Evolutionary conservation across 1,140 invertebrate genomes (phyloP).

Genomic region (Magallana angulata): DNA sequence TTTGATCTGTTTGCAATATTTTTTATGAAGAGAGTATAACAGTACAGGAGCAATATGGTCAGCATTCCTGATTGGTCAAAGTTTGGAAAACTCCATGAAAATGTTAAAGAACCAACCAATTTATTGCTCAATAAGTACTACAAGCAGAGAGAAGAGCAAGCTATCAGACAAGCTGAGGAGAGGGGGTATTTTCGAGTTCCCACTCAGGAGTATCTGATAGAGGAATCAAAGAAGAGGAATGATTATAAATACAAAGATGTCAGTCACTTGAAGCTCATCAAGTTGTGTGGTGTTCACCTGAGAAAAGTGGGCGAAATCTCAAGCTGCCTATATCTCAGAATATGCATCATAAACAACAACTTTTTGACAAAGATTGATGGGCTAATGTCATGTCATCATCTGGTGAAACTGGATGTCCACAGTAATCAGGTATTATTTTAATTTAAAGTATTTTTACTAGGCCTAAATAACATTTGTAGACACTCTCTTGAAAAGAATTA

Average conservation of each 20-base stretch:
- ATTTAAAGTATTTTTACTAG: too few relatives aligned
- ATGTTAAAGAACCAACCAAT: constrained; percentile 58
- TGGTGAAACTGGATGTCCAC: constrained; percentile 77
- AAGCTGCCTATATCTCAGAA: constrained; percentile 70
- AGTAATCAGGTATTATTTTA: constrained; percentile 74
- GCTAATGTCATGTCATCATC: constrained; percentile 70
- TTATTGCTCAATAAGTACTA: constrained; percentile 70
- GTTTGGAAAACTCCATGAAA: constrained; percentile 65
- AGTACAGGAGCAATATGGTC: constrained; percentile 67
- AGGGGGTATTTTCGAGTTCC: constrained; percentile 72
- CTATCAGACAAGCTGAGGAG: constrained; percentile 70
- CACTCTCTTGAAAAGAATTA: too few relatives aligned
- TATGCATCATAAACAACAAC: constrained; percentile 76
- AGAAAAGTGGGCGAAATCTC: constrained; percentile 73
- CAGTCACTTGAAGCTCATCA: constrained; percentile 60
- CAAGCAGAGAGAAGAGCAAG: constrained; percentile 70
- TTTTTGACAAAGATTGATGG: constrained; percentile 75
- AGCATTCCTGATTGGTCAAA: constrained; percentile 77
- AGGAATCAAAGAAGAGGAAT: constrained; percentile 48
- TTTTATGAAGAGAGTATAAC: constrained; percentile 5
- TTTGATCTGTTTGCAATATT: not conserved
- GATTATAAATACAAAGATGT: constrained; percentile 53
- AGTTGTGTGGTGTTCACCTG: constrained; percentile 68
- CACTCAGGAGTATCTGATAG: constrained; percentile 64
- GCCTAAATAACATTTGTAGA: too few relatives aligned